Evolutionary conservation across 2,888 invertebrate genomes (phyloP), one percentile per base, ranked within the genome.

Genomic region (Spatulosminthurus flaviceps): DNA sequence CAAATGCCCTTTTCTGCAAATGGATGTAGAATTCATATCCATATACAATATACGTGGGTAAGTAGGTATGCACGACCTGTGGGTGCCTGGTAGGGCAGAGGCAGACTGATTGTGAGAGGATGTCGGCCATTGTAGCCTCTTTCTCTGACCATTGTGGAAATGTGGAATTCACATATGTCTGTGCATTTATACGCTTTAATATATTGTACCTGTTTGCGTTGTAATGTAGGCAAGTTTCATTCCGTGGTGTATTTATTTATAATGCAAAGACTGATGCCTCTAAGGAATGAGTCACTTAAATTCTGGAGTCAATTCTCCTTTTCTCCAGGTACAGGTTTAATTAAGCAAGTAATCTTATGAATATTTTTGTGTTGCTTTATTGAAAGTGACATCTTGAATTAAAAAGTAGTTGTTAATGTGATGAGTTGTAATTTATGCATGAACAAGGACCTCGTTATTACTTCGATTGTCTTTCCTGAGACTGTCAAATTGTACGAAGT

Each of bases 381-480:
- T 64, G 66, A 66, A 61, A 28, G 34, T 66, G 29, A 75, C 75
- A 24, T 75, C 22, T 21, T 64, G 75, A 75, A 75, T 75, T 66
- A 21, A 75, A 75, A 75, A 64, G 75, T 41, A 61, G 75, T 34
- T 75, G 71, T 29, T 78, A 78, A 80, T 78, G 78, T 75, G 77
- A 81, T 81, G 79, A 79, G 71, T 13, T 69, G 61, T 81, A 64
- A 79, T 73, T 77, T 79, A 81, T 81, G 73, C 78, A 80, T 60
- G n/a, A 79, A 79, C 72, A 34, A 77, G 79, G 19, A 75, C 67
- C 81, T 81, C 13, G 77, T 79, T 79, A 79, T 81, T 81, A 81
- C 76, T 76, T 69, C 79, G 81, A 77, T 77, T 77, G 79, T 77
- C 79, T 77, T 79, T 77, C 42, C 51, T 24, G 34, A 34, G 34